These are phyloP conservation scores for Struthidea cinerea DNA, from an alignment of 2,113 vertebrate genomes.

Conservation along the genomic window DNA sequence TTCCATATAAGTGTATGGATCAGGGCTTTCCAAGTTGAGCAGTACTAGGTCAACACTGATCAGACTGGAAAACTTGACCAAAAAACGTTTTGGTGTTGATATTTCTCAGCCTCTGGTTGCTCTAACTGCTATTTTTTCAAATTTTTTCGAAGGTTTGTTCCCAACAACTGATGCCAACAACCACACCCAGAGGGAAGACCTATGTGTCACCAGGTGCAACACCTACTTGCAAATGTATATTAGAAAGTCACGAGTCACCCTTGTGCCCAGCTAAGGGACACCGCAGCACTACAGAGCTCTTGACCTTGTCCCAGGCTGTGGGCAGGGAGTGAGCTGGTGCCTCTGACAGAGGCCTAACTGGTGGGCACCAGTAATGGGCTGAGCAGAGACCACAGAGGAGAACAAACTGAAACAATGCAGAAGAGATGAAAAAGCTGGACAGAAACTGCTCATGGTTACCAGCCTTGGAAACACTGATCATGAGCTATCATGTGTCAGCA, in stretches of 20 bases:
- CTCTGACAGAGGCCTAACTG: background rate
- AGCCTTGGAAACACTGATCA: background rate
- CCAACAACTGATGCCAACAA: background rate
- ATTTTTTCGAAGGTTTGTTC: background rate
- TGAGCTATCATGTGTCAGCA: background rate
- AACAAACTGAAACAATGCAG: background rate
- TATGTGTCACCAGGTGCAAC: background rate
- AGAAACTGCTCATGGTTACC: background rate
- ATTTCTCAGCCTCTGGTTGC: background rate
- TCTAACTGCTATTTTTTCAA: background rate
- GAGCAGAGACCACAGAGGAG: background rate
- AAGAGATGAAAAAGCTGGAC: background rate
- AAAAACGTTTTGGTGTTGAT: background rate
- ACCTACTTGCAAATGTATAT: background rate
- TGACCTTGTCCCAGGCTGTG: background rate
- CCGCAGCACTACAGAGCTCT: background rate
- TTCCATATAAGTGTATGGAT: background rate
- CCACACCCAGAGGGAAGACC: background rate
- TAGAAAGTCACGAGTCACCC: background rate
- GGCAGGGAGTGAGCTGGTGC: background rate
- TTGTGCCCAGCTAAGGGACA: background rate
- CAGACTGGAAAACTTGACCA: background rate
- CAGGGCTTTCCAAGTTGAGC: background rate
- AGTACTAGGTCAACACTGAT: background rate
- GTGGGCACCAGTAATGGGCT: accelerated